Evolutionary conservation across 2,888 invertebrate genomes (phyloP).

Genomic region (Dermolepida albohirtum): DNA sequence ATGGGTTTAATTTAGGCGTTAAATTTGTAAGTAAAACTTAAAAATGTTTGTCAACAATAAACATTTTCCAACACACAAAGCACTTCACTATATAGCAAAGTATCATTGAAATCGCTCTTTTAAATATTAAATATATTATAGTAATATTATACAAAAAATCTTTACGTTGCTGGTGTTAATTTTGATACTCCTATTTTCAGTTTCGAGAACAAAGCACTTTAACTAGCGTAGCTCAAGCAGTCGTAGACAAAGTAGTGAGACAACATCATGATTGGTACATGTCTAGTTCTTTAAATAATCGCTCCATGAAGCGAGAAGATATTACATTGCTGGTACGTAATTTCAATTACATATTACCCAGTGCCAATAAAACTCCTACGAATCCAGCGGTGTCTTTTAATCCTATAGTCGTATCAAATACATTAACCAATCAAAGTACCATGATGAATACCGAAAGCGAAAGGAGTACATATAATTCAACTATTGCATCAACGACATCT

Average conservation of each 20-base stretch:
- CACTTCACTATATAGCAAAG: too few relatives aligned
- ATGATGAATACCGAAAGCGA: slow-evolving; percentile 2
- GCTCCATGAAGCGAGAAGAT: slow-evolving; percentile 76
- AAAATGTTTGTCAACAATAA: too few relatives aligned
- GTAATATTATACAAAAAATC: too few relatives aligned
- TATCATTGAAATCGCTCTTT: too few relatives aligned
- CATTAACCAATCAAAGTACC: slow-evolving; percentile 45
- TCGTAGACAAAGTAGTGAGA: slow-evolving; percentile 85
- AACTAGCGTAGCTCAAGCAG: slow-evolving; percentile 86
- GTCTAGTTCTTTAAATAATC: slow-evolving; percentile 65
- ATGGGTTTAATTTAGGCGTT: too few relatives aligned
- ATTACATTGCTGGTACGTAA: slow-evolving; percentile 88
- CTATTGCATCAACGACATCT: slow-evolving; percentile 59
- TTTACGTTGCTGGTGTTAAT: neutral
- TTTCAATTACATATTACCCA: slow-evolving; percentile 83
- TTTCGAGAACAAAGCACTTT: slow-evolving; percentile 84
- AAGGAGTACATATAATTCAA: slow-evolving; percentile 55
- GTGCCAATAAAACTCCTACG: slow-evolving; percentile 70
- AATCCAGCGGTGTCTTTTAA: slow-evolving; percentile 71
- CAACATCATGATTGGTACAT: slow-evolving; percentile 84
- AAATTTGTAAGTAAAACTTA: too few relatives aligned
- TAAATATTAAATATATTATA: too few relatives aligned
- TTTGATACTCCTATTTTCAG: slow-evolving; percentile 60
- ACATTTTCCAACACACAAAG: too few relatives aligned
- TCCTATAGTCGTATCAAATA: slow-evolving; percentile 66